These are phyloP conservation scores for Chironomus tentans DNA, from an alignment of 2,888 invertebrate species.

Conservation along the genomic window DNA sequence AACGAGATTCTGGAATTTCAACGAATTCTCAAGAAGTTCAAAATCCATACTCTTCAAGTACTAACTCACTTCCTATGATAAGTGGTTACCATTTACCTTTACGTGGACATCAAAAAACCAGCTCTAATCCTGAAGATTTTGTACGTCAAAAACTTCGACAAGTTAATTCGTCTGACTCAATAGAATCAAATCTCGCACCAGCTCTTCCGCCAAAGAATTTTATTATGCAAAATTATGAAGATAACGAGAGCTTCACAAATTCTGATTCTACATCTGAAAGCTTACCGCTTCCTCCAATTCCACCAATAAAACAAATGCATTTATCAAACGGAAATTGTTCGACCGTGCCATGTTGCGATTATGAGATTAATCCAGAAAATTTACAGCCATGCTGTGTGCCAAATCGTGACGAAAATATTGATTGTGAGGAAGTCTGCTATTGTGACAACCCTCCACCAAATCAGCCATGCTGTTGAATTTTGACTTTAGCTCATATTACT, in stretches of 20 bases:
- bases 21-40: constrained; percentile 30
- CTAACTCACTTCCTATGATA: constrained; percentile 36
- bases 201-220: constrained; percentile 21
- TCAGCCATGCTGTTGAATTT: constrained; percentile 3
- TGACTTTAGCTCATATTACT: neutral
- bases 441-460: constrained; percentile 23
- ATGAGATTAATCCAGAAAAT: neutral
- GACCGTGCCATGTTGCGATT: constrained; percentile 13
- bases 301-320: constrained; percentile 16
- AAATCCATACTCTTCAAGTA: constrained; percentile 31
- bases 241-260: constrained; percentile 19
- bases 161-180: constrained; percentile 2
- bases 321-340: neutral
- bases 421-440: constrained; percentile 17
- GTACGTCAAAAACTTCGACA: neutral
- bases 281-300: constrained; percentile 16
- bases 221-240: constrained; percentile 16
- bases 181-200: neutral
- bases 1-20: constrained; percentile 42
- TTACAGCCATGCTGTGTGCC: constrained; percentile 3
- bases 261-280: constrained; percentile 21
- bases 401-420: neutral
- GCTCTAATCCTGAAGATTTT: constrained; percentile 28
- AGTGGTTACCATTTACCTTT: constrained; percentile 33
- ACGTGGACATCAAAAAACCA: constrained; percentile 27